phyloP scores from a whole-genome alignment of 64 coral and sea anemone species.

The Pachyseris speciosa region DNA sequence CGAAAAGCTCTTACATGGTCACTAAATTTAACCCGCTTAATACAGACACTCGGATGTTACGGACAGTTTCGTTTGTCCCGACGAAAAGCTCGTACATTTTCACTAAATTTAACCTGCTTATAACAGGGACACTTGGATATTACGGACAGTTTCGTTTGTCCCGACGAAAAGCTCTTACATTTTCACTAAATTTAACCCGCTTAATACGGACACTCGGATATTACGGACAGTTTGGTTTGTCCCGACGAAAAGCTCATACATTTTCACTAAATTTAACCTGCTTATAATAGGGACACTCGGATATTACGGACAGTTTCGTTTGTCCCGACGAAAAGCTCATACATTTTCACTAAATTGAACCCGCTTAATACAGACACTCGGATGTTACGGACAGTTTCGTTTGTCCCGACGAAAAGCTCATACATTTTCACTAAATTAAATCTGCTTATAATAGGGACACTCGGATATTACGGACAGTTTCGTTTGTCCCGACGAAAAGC shows the following conservation, averaged over 20 bases:
- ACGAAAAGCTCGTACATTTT: conserved; percentile 62
- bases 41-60: too few relatives aligned
- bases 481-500: conserved; percentile 37
- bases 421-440: conserved; percentile 58
- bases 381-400: conserved; percentile 69
- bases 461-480: conserved; percentile 73
- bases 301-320: conserved; percentile 38
- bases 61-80: conserved; percentile 59
- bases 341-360: conserved; percentile 17
- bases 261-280: too few relatives aligned
- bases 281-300: too few relatives aligned
- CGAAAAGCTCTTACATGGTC: conserved; percentile 38
- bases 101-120: conserved; percentile 58
- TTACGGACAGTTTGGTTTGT: too few relatives aligned
- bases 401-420: conserved; percentile 48
- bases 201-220: too few relatives aligned
- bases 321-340: conserved; percentile 16
- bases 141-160: conserved; percentile 55
- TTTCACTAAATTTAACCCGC: too few relatives aligned
- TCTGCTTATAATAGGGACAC: too few relatives aligned
- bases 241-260: too few relatives aligned
- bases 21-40: conserved; percentile 47
- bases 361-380: too few relatives aligned
- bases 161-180: conserved; percentile 61
- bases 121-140: too few relatives aligned